Evolutionary conservation across 2,797 vertebrate genomes (phyloP).

Genomic region (Caiman crocodilus): DNA sequence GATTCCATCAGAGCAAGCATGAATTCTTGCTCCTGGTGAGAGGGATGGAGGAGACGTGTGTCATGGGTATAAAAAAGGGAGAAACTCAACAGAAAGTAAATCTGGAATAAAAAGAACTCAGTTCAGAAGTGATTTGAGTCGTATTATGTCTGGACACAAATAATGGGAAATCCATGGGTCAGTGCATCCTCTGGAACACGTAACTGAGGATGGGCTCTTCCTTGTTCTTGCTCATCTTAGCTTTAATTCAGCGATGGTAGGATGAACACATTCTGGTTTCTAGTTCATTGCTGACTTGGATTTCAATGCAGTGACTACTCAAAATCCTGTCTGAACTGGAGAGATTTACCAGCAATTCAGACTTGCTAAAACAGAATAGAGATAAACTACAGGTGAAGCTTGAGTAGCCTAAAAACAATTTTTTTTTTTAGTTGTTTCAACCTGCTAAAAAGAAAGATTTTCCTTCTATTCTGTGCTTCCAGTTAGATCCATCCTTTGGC

Average conservation of each 20-base stretch:
- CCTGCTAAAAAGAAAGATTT: not conserved
- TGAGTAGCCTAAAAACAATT: slow-evolving; percentile 9
- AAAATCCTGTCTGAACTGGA: not conserved
- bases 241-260: not conserved
- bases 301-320: not conserved
- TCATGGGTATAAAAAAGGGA: not conserved
- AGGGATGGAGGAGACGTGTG: not conserved
- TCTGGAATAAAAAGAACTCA: not conserved
- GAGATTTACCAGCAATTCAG: not conserved
- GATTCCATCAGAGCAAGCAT: slow-evolving; percentile 52
- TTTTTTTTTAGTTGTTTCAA: not conserved
- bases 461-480: not conserved
- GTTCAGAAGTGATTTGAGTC: not conserved
- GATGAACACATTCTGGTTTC: not conserved
- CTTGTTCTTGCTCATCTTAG: accelerated
- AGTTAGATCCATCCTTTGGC: not conserved
- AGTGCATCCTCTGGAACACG: not conserved
- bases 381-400: not conserved
- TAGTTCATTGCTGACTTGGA: not conserved
- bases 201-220: not conserved
- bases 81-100: slow-evolving; percentile 21
- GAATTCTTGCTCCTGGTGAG: slow-evolving; percentile 34
- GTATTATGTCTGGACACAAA: not conserved
- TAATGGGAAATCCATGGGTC: not conserved
- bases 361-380: slow-evolving; percentile 25